Base-by-base conservation (phyloP, 2,797 vertebrate species). In the Staurois parvus region DNA sequence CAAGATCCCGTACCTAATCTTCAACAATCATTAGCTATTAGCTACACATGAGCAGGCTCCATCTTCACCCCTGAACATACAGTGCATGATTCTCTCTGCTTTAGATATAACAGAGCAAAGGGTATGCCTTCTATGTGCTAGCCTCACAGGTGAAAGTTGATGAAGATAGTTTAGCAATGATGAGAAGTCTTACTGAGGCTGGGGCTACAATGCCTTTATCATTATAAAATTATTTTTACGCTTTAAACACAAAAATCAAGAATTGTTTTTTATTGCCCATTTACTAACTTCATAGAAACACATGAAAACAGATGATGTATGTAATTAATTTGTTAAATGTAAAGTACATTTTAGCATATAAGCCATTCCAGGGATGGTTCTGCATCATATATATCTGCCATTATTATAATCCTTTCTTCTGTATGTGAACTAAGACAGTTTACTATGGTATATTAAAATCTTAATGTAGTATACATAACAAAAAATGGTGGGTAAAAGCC, bases 381-480 rank as follows among this genome's bases (percentile, higher is more conserved):
- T 59, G 52, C 52, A 59, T 59, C 52, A 59, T 59, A 24, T 59
- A 59, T 4, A 59, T 24, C 52, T 59, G 21, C 19, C 8, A 24
- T 59, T 59, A 59, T 59, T 59, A 59, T 24, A 59, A 59, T 59
- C 21, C 21, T 59, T 34, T 32, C 26, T 81, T 6, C 79, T 72
- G 79, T 17, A 62, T 59, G 68, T 62, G 45, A 21, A 21, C 68
- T 34, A 24, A 62, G 68, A 56, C 68, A 81, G 67, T 72, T 81
- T 68, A 59, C 68, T 32, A 81, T 52, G 48, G 29, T 69, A 81
- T 68, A 81, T 81, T 81, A 37, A 81, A 62, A 81, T 24, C 19
- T 21, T 59, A 59, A 59, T 59, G 52, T 59, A 59, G 52, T 59
- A 59, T 59, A 59, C 52, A 59, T 24, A 59, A 9, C 19, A 24